Evolutionary conservation across 35 echinoderm and acorn worm genomes (phyloP).

Genomic region (Hemicentrotus pulcherrimus): DNA sequence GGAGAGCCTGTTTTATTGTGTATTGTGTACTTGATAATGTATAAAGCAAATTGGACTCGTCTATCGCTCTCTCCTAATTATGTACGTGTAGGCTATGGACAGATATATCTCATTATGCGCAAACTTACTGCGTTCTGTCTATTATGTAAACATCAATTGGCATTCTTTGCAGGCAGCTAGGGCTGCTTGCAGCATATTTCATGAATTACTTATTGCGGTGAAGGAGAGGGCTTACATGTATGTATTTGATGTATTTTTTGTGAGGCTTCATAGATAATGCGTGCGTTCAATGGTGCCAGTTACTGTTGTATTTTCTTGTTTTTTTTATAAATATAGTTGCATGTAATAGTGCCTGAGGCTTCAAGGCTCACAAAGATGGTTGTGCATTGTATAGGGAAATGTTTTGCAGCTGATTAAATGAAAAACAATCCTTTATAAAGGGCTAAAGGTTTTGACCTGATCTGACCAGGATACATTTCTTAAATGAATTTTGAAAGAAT

Average conservation of each 20-base stretch:
- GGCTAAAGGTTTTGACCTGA: background rate
- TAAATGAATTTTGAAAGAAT: too few species aligned
- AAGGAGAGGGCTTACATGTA: background rate
- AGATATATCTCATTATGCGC: constrained; percentile 46
- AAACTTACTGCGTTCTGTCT: constrained; percentile 38
- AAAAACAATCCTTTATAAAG: background rate
- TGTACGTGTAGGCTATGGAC: constrained; percentile 28
- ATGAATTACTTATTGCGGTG: constrained; percentile 35
- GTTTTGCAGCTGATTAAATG: background rate
- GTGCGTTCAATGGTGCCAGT: background rate
- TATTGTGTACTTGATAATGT: constrained; percentile 39
- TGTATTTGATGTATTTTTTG: constrained; percentile 19
- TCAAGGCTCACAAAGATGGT: background rate
- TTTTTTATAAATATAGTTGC: too few species aligned
- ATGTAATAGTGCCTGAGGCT: background rate
- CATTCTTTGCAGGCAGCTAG: background rate
- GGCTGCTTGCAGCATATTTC: constrained; percentile 28
- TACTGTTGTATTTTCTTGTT: background rate
- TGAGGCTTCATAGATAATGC: constrained; percentile 17
- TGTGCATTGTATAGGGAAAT: background rate
- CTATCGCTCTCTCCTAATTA: constrained; percentile 37
- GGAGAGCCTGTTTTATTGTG: constrained; percentile 1
- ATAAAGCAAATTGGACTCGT: constrained; percentile 42
- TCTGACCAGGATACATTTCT: background rate
- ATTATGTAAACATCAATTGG: constrained; percentile 42